Conservation (phyloP, 2,113 vertebrate species). For the Rhinopomastus cyanomelas region DNA sequence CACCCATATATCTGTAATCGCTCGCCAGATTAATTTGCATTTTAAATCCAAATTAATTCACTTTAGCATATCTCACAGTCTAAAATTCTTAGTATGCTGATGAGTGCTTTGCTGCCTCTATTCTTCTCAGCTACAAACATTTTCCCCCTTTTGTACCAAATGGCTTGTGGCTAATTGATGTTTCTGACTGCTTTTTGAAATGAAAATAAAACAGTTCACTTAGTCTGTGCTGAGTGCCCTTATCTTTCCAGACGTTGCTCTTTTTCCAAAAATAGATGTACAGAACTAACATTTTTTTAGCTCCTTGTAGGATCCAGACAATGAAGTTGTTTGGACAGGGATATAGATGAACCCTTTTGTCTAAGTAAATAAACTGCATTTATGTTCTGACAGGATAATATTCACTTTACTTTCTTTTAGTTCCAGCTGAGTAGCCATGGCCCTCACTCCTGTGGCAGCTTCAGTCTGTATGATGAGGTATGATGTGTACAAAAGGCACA, state of each 20-base stretch:
- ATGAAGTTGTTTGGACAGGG: conserved; percentile 94
- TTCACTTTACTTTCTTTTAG: conserved; percentile 91
- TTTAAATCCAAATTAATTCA: conserved; percentile 99
- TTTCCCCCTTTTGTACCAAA: conserved; percentile 87
- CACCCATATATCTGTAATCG: conserved; percentile 91
- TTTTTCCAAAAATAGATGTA: conserved; percentile 83
- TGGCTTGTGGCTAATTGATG: conserved; percentile 92
- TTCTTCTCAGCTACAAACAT: conserved; percentile 87
- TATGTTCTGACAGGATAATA: conserved; percentile 93
- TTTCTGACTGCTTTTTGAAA: conserved; percentile 90
- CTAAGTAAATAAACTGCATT: conserved; percentile 96
- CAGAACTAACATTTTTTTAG: conserved; percentile 80
- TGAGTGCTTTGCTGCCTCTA: conserved; percentile 86
- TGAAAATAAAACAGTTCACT: conserved; percentile 89
- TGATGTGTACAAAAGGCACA: conserved; percentile 87
- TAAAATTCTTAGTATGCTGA: conserved; percentile 94
- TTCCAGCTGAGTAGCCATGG: conserved; percentile 87
- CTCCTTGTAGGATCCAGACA: conserved; percentile 87
- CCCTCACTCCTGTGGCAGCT: conserved; percentile 81
- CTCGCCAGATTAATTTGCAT: conserved; percentile 96
- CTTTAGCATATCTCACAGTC: conserved; percentile 95
- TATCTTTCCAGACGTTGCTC: conserved; percentile 85
- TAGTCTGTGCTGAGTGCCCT: conserved; percentile 83
- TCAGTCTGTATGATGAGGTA: conserved; percentile 83
- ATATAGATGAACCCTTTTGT: conserved; percentile 97